A percentile compares a stretch with the other conserved stretches of the same genome.
Evolutionary conservation across 2,797 vertebrate genomes (phyloP).

Genomic region (Eidolon dupreanum): DNA sequence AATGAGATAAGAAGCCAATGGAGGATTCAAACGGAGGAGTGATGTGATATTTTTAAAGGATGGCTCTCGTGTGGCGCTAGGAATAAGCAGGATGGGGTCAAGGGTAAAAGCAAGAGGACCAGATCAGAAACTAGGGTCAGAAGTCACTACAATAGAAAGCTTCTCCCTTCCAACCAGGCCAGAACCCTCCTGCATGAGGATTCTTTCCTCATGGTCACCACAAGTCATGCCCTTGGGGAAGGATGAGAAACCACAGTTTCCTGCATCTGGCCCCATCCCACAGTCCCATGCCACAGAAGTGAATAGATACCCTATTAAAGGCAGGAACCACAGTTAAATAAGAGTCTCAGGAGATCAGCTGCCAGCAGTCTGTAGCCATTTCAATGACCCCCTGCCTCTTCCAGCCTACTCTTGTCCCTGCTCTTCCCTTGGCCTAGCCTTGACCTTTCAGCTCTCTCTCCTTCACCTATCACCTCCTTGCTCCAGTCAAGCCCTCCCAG

Average conservation of each 20-base stretch:
- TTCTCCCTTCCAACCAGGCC: background rate
- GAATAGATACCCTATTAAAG: background rate
- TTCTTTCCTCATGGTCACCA: background rate
- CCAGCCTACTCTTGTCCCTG: background rate
- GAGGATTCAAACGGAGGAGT: background rate
- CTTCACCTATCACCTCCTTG: background rate
- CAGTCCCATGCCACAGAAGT: background rate
- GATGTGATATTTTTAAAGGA: background rate
- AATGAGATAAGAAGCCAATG: background rate
- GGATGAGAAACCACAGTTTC: background rate
- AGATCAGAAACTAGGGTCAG: background rate
- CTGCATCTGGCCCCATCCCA: background rate
- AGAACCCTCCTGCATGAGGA: background rate
- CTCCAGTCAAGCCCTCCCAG: background rate
- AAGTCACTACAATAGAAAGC: background rate
- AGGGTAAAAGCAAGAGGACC: background rate
- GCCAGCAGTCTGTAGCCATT: background rate
- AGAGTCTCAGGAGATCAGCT: background rate
- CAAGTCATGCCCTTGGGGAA: background rate
- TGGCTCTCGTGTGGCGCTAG: background rate
- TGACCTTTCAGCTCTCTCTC: background rate
- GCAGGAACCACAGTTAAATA: background rate
- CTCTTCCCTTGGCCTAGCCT: background rate
- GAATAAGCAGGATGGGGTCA: background rate
- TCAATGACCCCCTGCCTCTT: background rate